Percentiles rank a stretch among this genome's conserved stretches.
Conservation (phyloP, 2,888 invertebrate genomes). For the Shargacucullia verbasci region DNA sequence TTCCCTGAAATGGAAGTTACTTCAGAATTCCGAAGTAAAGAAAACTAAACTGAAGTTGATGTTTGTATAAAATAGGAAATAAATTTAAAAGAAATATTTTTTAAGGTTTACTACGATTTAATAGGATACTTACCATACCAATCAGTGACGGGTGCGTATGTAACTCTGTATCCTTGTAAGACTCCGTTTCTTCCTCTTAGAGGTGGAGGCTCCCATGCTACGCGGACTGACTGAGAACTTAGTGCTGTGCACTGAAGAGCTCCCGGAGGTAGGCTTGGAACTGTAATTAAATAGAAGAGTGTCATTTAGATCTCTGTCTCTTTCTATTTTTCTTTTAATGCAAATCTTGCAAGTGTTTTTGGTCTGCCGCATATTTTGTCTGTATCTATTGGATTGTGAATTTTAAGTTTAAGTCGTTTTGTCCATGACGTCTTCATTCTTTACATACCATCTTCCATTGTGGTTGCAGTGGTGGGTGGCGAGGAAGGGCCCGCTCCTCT, state of each 20-base stretch:
- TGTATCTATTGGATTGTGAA: too few species aligned
- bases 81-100: too few species aligned
- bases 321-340: too few species aligned
- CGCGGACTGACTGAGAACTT: constrained; percentile 95
- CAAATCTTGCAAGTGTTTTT: too few species aligned
- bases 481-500: constrained; percentile 96
- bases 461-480: constrained; percentile 93
- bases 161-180: constrained; percentile 95
- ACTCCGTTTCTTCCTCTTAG: constrained; percentile 95
- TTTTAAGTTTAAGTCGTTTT: too few species aligned
- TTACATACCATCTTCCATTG: constrained; percentile 93
- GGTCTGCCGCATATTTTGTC: too few species aligned
- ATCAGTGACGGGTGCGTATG: constrained; percentile 93
- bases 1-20: constrained; percentile 86
- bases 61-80: constrained; percentile 4
- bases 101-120: too few species aligned
- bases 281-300: constrained; percentile 77
- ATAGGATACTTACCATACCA: constrained; percentile 91
- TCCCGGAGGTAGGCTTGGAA: constrained; percentile 95
- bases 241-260: constrained; percentile 94
- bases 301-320: too few species aligned
- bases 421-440: not conserved
- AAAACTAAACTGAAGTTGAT: constrained; percentile 43
- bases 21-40: constrained; percentile 51
- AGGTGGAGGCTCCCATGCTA: constrained; percentile 95